phyloP scores from a whole-genome alignment of 2,888 invertebrate genomes.

The Melanostoma mellinum region DNA sequence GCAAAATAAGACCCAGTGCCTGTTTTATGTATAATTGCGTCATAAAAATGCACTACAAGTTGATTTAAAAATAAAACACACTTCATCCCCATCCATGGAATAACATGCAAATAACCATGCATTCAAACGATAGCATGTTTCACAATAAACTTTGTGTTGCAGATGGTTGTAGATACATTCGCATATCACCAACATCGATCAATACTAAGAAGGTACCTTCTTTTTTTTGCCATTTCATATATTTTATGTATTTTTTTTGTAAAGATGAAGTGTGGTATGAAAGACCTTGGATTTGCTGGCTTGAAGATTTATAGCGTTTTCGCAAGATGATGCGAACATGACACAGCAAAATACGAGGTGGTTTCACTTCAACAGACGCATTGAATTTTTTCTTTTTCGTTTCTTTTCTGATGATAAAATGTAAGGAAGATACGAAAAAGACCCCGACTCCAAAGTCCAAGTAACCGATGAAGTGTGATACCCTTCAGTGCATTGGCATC shows the following conservation, averaged over 20 bases:
- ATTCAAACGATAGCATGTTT: constrained; percentile 37
- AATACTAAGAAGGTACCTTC: constrained; percentile 28
- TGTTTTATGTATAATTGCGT: too few relatives aligned
- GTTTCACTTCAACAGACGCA: constrained; percentile 49
- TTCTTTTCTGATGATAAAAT: background rate
- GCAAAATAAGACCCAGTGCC: too few relatives aligned
- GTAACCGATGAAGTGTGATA: constrained; percentile 56
- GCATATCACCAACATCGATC: constrained; percentile 31
- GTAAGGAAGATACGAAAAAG: background rate
- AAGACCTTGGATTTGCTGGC: constrained; percentile 55
- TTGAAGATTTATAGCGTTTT: constrained; percentile 59
- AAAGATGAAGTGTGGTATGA: constrained; percentile 39
- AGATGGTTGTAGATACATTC: constrained; percentile 44
- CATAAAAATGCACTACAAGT: background rate
- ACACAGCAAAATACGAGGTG: constrained; percentile 47
- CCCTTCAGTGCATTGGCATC: constrained; percentile 45
- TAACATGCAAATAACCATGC: constrained; percentile 47
- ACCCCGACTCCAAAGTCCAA: constrained; percentile 59
- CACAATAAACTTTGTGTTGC: constrained; percentile 31
- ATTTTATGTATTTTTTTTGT: constrained; percentile 28
- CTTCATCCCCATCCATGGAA: constrained; percentile 14
- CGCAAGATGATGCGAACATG: constrained; percentile 53
- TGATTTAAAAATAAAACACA: background rate
- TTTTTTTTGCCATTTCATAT: constrained; percentile 29
- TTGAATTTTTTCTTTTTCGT: constrained; percentile 12